phyloP scores from a whole-genome alignment of 1,140 invertebrate genomes.

The Drosophila biarmipes region DNA sequence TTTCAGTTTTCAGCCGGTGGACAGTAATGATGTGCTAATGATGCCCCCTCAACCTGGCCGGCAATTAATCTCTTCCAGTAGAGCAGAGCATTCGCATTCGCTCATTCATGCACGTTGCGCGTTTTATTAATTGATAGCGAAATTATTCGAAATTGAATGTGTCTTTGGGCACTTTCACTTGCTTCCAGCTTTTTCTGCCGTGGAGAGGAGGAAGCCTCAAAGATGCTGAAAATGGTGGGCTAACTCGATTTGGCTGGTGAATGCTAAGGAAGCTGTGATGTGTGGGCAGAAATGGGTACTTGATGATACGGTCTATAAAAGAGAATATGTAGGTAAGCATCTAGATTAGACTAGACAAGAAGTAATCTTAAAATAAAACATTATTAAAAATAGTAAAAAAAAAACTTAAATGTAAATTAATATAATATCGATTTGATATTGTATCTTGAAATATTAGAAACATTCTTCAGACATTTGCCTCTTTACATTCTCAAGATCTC shows the following conservation, averaged over 20 bases:
- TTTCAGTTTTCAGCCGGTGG: slow-evolving; percentile 39
- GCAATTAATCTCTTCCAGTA: slow-evolving; percentile 72
- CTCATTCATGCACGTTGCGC: slow-evolving; percentile 53
- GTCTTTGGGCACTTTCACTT: slow-evolving; percentile 71
- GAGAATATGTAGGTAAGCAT: too few relatives aligned
- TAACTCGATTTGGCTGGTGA: slow-evolving; percentile 13
- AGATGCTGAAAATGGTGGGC: slow-evolving; percentile 9
- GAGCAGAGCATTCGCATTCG: slow-evolving; percentile 38
- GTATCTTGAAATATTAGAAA: too few relatives aligned
- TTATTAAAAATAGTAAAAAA: too few relatives aligned
- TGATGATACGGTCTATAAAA: too few relatives aligned
- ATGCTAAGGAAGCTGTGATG: neutral
- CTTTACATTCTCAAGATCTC: neutral
- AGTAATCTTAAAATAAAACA: too few relatives aligned
- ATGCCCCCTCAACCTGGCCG: slow-evolving; percentile 41
- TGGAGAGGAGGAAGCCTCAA: slow-evolving; percentile 12
- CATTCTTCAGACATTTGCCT: too few relatives aligned
- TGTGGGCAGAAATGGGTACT: neutral
- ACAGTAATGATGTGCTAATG: slow-evolving; percentile 79
- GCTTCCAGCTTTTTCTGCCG: slow-evolving; percentile 33
- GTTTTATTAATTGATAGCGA: slow-evolving; percentile 79
- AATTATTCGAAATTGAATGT: slow-evolving; percentile 77
- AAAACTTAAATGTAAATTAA: too few relatives aligned
- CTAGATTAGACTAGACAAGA: too few relatives aligned
- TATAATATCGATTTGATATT: too few relatives aligned